phyloP scores from a whole-genome alignment of 2,797 vertebrate genomes.

The Sarcoramphus papa region DNA sequence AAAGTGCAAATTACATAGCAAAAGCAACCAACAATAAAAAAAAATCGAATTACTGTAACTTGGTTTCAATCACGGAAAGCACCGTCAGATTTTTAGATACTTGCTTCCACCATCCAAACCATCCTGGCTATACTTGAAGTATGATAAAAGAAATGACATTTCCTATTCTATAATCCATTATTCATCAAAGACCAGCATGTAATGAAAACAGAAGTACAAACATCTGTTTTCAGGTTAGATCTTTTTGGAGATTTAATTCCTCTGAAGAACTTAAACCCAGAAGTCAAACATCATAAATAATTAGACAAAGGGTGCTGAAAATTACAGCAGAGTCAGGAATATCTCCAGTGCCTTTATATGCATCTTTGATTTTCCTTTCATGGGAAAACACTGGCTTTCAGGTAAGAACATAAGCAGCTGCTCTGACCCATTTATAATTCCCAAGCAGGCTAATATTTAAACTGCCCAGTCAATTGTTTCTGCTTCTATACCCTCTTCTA shows the following conservation, averaged over 20 bases:
- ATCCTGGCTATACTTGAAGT: background rate
- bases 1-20: background rate
- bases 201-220: slow-evolving; percentile 38
- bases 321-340: background rate
- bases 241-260: slow-evolving; percentile 13
- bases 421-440: background rate
- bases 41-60: background rate
- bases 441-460: background rate
- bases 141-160: slow-evolving; percentile 38
- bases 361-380: background rate
- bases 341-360: background rate
- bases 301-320: slow-evolving; percentile 21
- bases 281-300: slow-evolving; percentile 39
- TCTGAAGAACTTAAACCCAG: slow-evolving; percentile 22
- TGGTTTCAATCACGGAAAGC: background rate
- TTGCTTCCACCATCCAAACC: background rate
- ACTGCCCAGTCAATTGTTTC: background rate
- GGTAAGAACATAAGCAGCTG: background rate
- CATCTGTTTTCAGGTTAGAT: slow-evolving; percentile 35
- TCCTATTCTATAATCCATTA: slow-evolving; percentile 43
- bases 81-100: background rate
- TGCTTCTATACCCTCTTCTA: background rate
- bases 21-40: background rate
- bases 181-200: slow-evolving; percentile 6
- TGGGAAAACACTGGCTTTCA: background rate